Conservation (phyloP, 2,113 vertebrate genomes). For the Nyctibius bracteatus region DNA sequence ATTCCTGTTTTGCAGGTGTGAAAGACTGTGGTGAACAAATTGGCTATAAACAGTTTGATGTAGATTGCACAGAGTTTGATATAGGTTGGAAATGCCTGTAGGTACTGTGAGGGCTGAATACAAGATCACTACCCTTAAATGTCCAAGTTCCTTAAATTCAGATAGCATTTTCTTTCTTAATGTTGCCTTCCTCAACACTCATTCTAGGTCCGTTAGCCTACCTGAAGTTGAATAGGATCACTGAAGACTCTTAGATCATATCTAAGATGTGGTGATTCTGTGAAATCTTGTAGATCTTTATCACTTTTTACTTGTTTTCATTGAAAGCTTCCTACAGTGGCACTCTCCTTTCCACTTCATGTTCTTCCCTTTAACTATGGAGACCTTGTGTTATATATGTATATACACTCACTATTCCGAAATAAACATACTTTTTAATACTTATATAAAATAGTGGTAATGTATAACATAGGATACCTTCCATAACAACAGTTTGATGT, state of each 20-base stretch:
- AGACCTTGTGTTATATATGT: not conserved
- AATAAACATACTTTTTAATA: not conserved
- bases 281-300: not conserved
- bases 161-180: not conserved
- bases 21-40: not conserved
- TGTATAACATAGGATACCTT: not conserved
- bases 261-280: not conserved
- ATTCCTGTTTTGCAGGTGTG: not conserved
- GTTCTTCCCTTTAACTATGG: not conserved
- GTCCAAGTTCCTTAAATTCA: not conserved
- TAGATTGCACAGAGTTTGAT: not conserved
- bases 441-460: not conserved
- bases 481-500: not conserved
- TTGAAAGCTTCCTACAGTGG: rapidly evolving
- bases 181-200: not conserved
- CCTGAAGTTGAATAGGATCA: not conserved
- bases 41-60: not conserved
- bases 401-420: not conserved
- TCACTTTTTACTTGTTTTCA: not conserved
- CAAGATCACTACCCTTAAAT: not conserved
- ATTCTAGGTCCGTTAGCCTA: not conserved
- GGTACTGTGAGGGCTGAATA: not conserved
- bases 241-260: not conserved
- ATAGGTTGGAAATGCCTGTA: not conserved
- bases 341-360: not conserved